Conservation (phyloP, 2,888 invertebrate species). For the Rhimphoctona megacephalus region DNA sequence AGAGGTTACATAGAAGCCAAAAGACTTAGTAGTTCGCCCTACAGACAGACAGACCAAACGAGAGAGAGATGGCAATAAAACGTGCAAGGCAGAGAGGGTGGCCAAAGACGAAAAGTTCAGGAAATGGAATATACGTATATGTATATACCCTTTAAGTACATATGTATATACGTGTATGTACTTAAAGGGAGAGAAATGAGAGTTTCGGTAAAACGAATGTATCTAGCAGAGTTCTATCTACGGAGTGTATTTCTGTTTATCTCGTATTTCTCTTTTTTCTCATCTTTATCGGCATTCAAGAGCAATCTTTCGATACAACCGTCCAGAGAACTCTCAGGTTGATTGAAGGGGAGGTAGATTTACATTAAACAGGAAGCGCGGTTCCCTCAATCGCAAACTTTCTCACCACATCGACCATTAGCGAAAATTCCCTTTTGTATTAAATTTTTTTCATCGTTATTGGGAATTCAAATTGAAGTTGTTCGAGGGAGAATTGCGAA, state of each 20-base stretch:
- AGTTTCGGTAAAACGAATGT: constrained; percentile 57
- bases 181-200: constrained; percentile 36
- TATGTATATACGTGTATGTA: not conserved
- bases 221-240: constrained; percentile 32
- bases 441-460: constrained; percentile 28
- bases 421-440: constrained; percentile 8
- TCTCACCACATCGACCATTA: constrained; percentile 26
- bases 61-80: constrained; percentile 29
- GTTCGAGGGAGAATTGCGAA: constrained; percentile 33
- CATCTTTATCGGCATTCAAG: constrained; percentile 56
- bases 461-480: not conserved
- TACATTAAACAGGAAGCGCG: constrained; percentile 53
- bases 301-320: constrained; percentile 59
- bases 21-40: constrained; percentile 54
- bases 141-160: constrained; percentile 7
- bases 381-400: constrained; percentile 35
- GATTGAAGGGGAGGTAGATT: constrained; percentile 60
- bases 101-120: constrained; percentile 54
- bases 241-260: constrained; percentile 15
- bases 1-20: constrained; percentile 9
- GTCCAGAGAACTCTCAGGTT: constrained; percentile 57
- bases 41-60: constrained; percentile 45
- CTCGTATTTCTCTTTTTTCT: constrained; percentile 24
- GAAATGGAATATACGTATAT: constrained; percentile 11
- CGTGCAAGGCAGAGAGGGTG: constrained; percentile 43